Evolutionary conservation across 2,797 vertebrate genomes (phyloP), one percentile per base, ranked within the genome.

Genomic region (Rhinichthys osculus): DNA sequence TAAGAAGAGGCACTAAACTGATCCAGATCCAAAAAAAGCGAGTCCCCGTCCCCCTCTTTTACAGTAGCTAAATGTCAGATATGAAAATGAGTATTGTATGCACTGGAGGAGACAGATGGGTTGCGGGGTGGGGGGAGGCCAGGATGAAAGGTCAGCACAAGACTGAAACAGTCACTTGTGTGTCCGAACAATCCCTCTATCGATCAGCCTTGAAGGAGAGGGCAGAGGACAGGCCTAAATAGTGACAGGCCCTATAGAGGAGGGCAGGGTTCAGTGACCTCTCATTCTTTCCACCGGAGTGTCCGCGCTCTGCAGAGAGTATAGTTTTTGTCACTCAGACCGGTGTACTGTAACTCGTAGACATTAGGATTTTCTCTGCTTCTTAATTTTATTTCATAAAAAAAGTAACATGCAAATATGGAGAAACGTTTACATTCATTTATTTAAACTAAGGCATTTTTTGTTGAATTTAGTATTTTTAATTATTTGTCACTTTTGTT

Each of bases 91-190:
- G 79, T 33, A 87, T 88, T 89, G 90, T 90, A 54, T 62, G 54
- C 23, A 40, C 19, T 52, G 79, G 67, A 57, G 44, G 54, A 64
- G 62, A 57, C 38, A 21, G 38, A 84, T 7, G 42, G 66, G 50
- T 69, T 67, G 35, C 4, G 76, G 83, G 57, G 50, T 21, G 13
- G 78, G 83, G 33, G 81, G 85, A 85, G 84, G 40, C 59, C 77
- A 66, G 85, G 88, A n/a, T 85, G 21, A 82, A 87, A 88, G 86
- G 88, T 89, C 87, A 89, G 17, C 13, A 69, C 7, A 44, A 62
- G 81, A 35, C 86, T 91, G 87, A 90, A 91, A 88, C 77, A 85
- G 67, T 47, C 81, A 42, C 59, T 89, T 91, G 89, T 91, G 81
- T 70, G 47, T 85, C 67, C 67, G 81, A 87, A 89, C 90, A 91